Base-by-base conservation (phyloP, 1,140 invertebrate genomes). In the Maconellicoccus hirsutus region DNA sequence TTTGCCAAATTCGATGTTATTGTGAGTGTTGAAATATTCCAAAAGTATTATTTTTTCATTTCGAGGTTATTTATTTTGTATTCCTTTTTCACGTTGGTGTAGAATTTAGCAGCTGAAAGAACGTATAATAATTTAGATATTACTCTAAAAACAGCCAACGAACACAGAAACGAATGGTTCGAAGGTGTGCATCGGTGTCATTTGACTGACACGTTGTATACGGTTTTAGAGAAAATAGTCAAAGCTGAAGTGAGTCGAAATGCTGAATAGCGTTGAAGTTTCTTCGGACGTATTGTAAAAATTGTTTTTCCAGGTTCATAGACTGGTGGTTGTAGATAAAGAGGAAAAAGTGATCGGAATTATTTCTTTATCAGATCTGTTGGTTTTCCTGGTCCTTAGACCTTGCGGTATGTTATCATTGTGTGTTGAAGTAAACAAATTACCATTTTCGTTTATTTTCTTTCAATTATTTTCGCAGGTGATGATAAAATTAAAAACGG, bases 1-100 rank as follows among this genome's bases (percentile, higher is more conserved):
- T 99, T 98, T 83, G 94, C 96, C 76, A 99, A 99, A 83, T 99
- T 98, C 84, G 96, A 99, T 84, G 96, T 98, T 74, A 98, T 99
- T 84, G 94, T 98, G 86, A 92, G 93, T 89, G 75, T 69, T 70
- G 61, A 26, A 52, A 29, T 29, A 27, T 59, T 66, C 72, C 61
- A 16, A 59, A 21, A 70, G 33, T 71, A 71, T 73, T 29, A 14
- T 33, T 33, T 33, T 33, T 33, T 33, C 12, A 33, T 12, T 33
- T 33, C 3, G n/a, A n/a, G n/a, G n/a, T n/a, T 33, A 33, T 6
- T 33, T 6, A 6, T 3, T 33, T 33, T 33, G 29, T 33, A 33
- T 33, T n/a, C n/a, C n/a, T 33, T 33, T 33, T 52, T 52, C 71
- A 72, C 66, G n/a, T n/a, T n/a, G n/a, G 84, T 85, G 14, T 78